Evolutionary conservation across 2,797 vertebrate species (phyloP).

Genomic region (Euphonia xanthogaster): DNA sequence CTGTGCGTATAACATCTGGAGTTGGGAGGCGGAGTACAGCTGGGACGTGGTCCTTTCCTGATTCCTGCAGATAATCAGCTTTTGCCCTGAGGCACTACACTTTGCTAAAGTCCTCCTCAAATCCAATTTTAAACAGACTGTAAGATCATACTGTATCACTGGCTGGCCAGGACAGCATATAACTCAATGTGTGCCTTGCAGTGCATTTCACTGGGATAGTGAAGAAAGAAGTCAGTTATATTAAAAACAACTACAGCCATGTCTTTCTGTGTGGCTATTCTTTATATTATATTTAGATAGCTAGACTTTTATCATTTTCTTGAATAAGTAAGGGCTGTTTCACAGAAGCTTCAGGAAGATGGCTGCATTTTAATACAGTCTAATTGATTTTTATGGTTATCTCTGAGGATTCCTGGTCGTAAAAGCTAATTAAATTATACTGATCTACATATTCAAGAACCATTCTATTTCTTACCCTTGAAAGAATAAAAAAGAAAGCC

Average conservation of each 20-base stretch:
- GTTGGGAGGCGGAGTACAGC: background rate
- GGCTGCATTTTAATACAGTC: constrained; percentile 67
- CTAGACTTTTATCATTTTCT: background rate
- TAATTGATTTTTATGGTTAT: constrained; percentile 72
- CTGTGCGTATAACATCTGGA: background rate
- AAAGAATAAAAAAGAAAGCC: background rate
- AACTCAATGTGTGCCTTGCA: background rate
- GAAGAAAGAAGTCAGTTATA: background rate
- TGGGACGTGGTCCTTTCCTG: background rate
- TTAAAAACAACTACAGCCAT: background rate
- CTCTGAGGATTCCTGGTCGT: constrained; percentile 68
- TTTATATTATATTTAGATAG: constrained; percentile 8
- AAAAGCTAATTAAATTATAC: constrained; percentile 79
- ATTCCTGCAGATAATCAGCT: background rate
- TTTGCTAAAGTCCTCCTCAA: constrained; percentile 9
- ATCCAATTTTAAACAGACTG: constrained; percentile 11
- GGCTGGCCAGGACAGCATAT: background rate
- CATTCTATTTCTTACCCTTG: constrained; percentile 22
- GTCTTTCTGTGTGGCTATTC: background rate
- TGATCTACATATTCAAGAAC: constrained; percentile 73
- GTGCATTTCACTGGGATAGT: background rate
- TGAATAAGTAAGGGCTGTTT: constrained; percentile 30
- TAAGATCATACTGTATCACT: background rate
- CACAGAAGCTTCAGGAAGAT: constrained; percentile 59
- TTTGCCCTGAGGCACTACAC: constrained; percentile 2